A percentile compares a stretch with the other conserved stretches of the same genome.
These are phyloP conservation scores for Meghimatium bilineatum DNA, from an alignment of 2,888 invertebrate species.

Conservation along the genomic window DNA sequence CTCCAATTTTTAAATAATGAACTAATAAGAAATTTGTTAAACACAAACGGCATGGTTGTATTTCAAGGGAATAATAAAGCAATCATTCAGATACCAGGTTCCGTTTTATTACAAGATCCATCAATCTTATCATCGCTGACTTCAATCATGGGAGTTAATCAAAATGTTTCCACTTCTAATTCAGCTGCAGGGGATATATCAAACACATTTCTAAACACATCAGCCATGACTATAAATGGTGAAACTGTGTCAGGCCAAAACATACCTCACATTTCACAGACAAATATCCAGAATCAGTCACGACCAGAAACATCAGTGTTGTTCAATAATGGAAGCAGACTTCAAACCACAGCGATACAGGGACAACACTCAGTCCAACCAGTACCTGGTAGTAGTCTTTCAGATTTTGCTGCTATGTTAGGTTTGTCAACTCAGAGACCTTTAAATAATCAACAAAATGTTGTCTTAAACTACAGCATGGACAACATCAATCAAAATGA, in stretches of 20 bases:
- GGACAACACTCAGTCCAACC: neutral
- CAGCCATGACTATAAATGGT: neutral
- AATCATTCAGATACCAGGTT: conserved; percentile 37
- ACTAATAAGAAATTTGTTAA: conserved; percentile 7
- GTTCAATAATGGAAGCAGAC: neutral
- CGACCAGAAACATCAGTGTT: neutral
- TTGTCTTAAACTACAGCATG: neutral
- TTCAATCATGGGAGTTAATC: neutral
- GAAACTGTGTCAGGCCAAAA: conserved; percentile 15
- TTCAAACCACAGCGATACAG: neutral
- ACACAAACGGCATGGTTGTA: conserved; percentile 20
- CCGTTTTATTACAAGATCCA: conserved; percentile 25
- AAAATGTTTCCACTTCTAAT: neutral
- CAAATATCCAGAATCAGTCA: conserved; percentile 5
- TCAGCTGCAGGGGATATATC: neutral
- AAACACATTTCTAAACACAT: neutral
- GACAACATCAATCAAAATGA: conserved; percentile 9
- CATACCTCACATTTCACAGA: conserved; percentile 13
- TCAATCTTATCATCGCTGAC: conserved; percentile 6
- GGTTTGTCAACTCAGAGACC: conserved; percentile 11
- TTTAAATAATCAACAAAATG: conserved; percentile 25
- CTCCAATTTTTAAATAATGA: conserved; percentile 17
- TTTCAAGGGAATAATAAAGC: conserved; percentile 31
- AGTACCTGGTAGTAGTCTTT: neutral
- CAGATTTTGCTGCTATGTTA: conserved; percentile 12